Percentiles rank a stretch among this genome's conserved stretches.
Conservation (phyloP, 2,113 vertebrate genomes). For the Gorsachius goisagi region DNA sequence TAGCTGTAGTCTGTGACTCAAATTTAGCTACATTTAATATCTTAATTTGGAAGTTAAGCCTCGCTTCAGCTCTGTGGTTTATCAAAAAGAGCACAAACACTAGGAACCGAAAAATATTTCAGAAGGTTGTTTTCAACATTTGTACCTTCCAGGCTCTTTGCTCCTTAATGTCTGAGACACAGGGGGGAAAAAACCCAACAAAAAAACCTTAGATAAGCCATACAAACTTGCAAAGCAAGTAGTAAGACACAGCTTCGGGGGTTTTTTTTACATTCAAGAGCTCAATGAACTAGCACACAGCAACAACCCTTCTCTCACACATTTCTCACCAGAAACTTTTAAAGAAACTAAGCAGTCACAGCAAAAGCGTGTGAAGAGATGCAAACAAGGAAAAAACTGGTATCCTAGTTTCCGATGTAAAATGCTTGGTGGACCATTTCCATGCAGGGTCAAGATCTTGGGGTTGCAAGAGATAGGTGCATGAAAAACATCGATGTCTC, state of each 20-base stretch:
- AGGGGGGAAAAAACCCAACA: no score
- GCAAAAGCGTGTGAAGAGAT: rapidly evolving
- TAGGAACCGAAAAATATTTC: background rate
- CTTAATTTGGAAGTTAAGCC: background rate
- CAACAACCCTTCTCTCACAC: background rate
- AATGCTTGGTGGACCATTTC: background rate
- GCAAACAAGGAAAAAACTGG: background rate
- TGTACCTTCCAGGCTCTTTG: background rate
- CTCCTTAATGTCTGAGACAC: background rate
- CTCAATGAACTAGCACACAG: background rate
- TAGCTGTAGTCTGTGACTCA: rapidly evolving
- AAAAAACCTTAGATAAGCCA: background rate
- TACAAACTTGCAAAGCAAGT: background rate
- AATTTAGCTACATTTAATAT: background rate
- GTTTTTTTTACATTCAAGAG: background rate
- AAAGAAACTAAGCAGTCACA: background rate
- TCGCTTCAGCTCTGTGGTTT: background rate
- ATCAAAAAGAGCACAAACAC: background rate
- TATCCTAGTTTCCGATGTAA: background rate
- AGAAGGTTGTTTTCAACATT: background rate
- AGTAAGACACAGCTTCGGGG: background rate
- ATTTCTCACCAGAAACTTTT: background rate
- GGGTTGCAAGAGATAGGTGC: no score
- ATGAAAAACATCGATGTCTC: background rate
- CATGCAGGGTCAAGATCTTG: background rate